Base-by-base conservation (phyloP, 2,113 vertebrate genomes). In the Platysternon megacephalum region DNA sequence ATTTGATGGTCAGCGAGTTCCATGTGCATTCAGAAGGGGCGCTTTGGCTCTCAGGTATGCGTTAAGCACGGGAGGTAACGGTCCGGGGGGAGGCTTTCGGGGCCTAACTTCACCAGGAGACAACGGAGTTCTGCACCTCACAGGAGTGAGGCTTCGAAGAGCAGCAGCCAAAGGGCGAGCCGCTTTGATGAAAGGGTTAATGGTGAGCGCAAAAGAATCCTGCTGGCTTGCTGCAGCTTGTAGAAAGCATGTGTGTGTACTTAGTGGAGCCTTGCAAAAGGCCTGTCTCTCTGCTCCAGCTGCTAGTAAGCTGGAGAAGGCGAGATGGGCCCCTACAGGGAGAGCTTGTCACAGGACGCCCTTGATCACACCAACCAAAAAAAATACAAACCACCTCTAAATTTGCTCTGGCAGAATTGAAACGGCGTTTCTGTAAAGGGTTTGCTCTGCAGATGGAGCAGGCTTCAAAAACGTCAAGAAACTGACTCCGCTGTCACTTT, bases 261-360 rank as follows among this genome's bases (percentile, higher is more conserved):
- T 42, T 24, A 44, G 81, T 7, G 14, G 7, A 44, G 80, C 51
- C 52, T 56, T 17, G 13, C 22, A 53, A n/a, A 82, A 39, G 51
- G 8, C 19, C 24, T 14, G 49, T 28, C 17, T 39, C 1, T 3
- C 29, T 1, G n/a, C 46, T 65, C 10, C 0, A 0, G 32, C 32
- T 58, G 46, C 0, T 4, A 55, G 68, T 52, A 48, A 65, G 22
- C 21, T 79, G 82, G 56, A 0, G 1, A 76, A 35, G n/a, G n/a
- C n/a, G n/a, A n/a, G n/a, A n/a, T n/a, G n/a, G n/a, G n/a, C n/a
- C n/a, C n/a, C n/a, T n/a, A n/a, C n/a, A n/a, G n/a, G n/a, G n/a
- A n/a, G n/a, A n/a, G n/a, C n/a, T n/a, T n/a, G n/a, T 26, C 55
- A n/a, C 24, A 52, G 85, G 55, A 32, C 9, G 52, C 65, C 84